Evolutionary conservation across 2,888 invertebrate species (phyloP).

Genomic region (Ormyrus nitidulus): DNA sequence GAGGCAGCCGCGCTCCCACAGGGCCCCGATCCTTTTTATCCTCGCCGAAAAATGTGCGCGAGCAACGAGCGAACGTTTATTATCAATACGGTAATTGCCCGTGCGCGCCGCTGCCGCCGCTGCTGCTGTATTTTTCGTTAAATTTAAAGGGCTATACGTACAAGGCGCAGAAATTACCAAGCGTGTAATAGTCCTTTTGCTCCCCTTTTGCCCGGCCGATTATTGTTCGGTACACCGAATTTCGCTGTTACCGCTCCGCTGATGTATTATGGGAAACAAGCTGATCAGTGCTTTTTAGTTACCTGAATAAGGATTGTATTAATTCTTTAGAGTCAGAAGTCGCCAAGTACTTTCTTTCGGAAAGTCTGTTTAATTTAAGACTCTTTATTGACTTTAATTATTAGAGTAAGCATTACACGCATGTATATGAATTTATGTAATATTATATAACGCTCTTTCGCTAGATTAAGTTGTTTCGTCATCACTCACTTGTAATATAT

Average conservation of each 20-base stretch:
- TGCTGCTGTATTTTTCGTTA: constrained; percentile 44
- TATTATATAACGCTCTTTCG: no score
- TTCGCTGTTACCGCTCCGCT: not conserved
- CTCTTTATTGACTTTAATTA: no score
- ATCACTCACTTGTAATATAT: no score
- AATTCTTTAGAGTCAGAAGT: no score
- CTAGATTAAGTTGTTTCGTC: no score
- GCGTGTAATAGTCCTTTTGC: not conserved
- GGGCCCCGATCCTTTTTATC: constrained; percentile 44
- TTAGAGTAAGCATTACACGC: no score
- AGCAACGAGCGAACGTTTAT: constrained; percentile 44
- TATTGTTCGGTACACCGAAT: constrained; percentile 4
- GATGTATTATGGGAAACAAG: not conserved
- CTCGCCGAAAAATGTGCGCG: constrained; percentile 53
- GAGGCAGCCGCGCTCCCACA: constrained; percentile 33
- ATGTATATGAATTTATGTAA: no score
- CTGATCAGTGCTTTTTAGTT: not conserved
- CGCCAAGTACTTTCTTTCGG: no score
- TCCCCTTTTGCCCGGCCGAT: not conserved
- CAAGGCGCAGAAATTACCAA: not conserved
- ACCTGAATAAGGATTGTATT: no score
- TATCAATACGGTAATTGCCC: constrained; percentile 56
- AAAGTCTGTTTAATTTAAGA: no score
- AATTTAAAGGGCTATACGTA: constrained; percentile 32
- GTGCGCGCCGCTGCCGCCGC: not conserved